These are phyloP conservation scores for Merops nubicus DNA, from an alignment of 2,113 vertebrate genomes.

Conservation along the genomic window DNA sequence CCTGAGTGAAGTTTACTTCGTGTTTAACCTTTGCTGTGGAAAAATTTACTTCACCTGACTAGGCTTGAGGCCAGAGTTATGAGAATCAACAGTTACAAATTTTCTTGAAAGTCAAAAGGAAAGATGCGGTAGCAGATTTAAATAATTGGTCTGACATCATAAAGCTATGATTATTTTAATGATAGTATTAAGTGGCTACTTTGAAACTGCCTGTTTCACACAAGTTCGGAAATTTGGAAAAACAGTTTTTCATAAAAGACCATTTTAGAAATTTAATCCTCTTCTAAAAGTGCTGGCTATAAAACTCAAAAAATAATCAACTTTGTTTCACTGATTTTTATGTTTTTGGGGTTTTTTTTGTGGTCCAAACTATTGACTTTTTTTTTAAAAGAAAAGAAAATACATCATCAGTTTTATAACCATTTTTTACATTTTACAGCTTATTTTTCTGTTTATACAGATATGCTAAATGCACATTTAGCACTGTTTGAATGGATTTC, in stretches of 20 bases:
- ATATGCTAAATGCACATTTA: background rate
- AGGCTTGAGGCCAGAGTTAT: background rate
- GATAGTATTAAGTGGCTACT: background rate
- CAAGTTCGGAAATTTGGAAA: background rate
- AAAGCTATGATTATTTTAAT: background rate
- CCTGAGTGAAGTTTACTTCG: background rate
- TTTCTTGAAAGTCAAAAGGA: background rate
- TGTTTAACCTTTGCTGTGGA: background rate
- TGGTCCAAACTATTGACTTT: background rate
- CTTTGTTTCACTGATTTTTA: no score
- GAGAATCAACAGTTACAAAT: background rate
- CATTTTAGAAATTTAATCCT: background rate
- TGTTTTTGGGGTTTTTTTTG: background rate
- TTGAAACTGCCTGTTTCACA: background rate
- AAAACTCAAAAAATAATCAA: background rate
- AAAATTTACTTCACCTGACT: background rate
- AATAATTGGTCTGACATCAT: background rate
- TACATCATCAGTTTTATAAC: accelerated
- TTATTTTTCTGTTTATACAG: background rate
- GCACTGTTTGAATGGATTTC: background rate
- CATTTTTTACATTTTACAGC: background rate
- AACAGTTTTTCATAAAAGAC: background rate
- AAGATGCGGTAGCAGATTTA: background rate
- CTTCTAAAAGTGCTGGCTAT: background rate
- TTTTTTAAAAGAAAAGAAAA: background rate